phyloP scores from a whole-genome alignment of 2,113 vertebrate genomes.

The Larimichthys crocea region DNA sequence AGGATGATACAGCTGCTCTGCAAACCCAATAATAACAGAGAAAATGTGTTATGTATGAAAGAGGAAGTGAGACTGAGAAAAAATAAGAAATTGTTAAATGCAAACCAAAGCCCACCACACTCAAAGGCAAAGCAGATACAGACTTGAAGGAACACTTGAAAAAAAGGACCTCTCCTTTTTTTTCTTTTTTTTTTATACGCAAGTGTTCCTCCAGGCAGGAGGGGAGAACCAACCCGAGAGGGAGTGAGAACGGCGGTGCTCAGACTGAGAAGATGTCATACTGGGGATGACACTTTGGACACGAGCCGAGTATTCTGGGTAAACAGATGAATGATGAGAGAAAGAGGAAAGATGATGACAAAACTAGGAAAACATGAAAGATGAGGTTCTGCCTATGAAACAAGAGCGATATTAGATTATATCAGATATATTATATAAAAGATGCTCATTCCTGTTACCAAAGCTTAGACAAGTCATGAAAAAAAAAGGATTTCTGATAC shows the following conservation, averaged over 20 bases:
- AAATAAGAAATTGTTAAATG: conserved; percentile 23
- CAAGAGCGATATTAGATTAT: not conserved
- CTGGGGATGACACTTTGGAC: conserved; percentile 86
- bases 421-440: not conserved
- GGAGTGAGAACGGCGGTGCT: conserved; percentile 88
- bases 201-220: conserved; percentile 58
- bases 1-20: not conserved
- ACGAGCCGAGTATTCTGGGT: conserved; percentile 93
- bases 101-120: conserved; percentile 56
- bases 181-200: not conserved
- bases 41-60: not conserved
- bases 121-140: conserved; percentile 46
- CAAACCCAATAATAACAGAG: conserved; percentile 23
- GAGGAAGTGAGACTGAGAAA: not conserved
- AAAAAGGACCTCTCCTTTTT: conserved; percentile 16
- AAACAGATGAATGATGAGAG: conserved; percentile 75
- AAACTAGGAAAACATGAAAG: conserved; percentile 53
- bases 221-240: conserved; percentile 89
- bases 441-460: not conserved
- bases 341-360: conserved; percentile 75
- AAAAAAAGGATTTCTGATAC: not conserved
- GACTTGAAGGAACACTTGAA: conserved; percentile 53
- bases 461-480: not conserved
- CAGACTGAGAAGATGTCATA: conserved; percentile 83
- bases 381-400: conserved; percentile 28